Evolutionary conservation across 2,888 invertebrate species (phyloP).

Genomic region (Pseudolycoriella hygida): DNA sequence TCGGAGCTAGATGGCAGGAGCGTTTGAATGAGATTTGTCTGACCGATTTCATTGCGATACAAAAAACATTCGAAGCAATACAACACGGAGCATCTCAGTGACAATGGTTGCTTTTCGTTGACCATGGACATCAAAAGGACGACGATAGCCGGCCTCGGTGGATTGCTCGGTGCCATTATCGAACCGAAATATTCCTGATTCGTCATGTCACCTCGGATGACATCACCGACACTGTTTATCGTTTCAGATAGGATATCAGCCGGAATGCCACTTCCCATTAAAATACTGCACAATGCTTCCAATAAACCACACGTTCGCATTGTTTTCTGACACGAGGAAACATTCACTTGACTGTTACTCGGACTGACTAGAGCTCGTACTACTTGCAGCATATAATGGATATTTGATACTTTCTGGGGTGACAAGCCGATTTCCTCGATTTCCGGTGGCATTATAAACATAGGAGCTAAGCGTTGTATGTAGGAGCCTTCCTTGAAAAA

Average conservation of each 20-base stretch:
- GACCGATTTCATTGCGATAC: slow-evolving; percentile 79
- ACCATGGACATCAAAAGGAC: slow-evolving; percentile 96
- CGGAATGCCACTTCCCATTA: slow-evolving; percentile 93
- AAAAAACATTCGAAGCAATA: slow-evolving; percentile 96
- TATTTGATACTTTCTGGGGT: slow-evolving; percentile 85
- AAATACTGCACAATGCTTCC: slow-evolving; percentile 65
- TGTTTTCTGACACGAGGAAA: slow-evolving; percentile 67
- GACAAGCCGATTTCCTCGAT: slow-evolving; percentile 67
- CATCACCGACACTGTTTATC: slow-evolving; percentile 87
- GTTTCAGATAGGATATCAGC: slow-evolving; percentile 93
- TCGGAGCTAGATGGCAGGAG: slow-evolving; percentile 75
- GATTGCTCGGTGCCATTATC: slow-evolving; percentile 82
- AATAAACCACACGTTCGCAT: slow-evolving; percentile 73
- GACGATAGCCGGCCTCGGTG: slow-evolving; percentile 85
- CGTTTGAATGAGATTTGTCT: slow-evolving; percentile 77
- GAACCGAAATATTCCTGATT: slow-evolving; percentile 86
- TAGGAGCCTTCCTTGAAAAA: slow-evolving; percentile 97
- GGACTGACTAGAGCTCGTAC: slow-evolving; percentile 86
- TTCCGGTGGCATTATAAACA: slow-evolving; percentile 64
- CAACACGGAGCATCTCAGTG: slow-evolving; percentile 77
- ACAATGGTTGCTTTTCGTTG: slow-evolving; percentile 91
- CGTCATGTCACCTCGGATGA: slow-evolving; percentile 64
- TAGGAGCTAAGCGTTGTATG: slow-evolving; percentile 74
- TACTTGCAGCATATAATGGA: slow-evolving; percentile 80
- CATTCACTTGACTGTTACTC: slow-evolving; percentile 72